A percentile compares a stretch with the other conserved stretches of the same genome.
These are phyloP conservation scores for Sebastes schlegelii DNA, from an alignment of 2,113 vertebrate species.

Conservation along the genomic window DNA sequence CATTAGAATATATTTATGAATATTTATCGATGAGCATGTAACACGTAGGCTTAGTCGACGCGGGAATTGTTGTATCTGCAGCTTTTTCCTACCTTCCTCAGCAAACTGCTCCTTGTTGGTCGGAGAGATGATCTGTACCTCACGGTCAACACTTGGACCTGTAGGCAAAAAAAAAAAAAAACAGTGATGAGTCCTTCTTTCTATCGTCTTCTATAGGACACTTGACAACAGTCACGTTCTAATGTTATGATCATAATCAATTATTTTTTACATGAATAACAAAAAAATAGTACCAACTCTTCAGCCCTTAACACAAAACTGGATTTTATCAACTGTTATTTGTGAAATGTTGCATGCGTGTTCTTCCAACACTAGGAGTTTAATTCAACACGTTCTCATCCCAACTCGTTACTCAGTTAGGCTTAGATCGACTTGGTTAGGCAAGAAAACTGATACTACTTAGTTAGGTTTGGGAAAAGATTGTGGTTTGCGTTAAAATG, in stretches of 20 bases:
- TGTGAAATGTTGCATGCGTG: background rate
- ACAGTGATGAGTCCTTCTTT: background rate
- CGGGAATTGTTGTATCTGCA: background rate
- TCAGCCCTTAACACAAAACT: too few relatives aligned
- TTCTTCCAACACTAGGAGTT: background rate
- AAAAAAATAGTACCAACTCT: too few relatives aligned
- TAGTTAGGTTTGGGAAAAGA: too few relatives aligned
- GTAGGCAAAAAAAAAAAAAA: background rate
- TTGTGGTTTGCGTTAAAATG: too few relatives aligned
- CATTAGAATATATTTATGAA: background rate
- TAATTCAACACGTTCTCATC: too few relatives aligned
- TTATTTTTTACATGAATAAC: too few relatives aligned
- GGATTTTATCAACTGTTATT: background rate
- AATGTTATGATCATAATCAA: too few relatives aligned
- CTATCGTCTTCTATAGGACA: too few relatives aligned
- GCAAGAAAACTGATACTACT: too few relatives aligned
- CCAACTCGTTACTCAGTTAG: too few relatives aligned
- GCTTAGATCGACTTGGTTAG: too few relatives aligned
- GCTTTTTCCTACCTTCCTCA: slow-evolving; percentile 46
- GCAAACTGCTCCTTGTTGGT: slow-evolving; percentile 13
- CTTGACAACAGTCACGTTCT: too few relatives aligned
- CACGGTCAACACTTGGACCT: accelerated
- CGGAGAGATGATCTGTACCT: slow-evolving; percentile 35
- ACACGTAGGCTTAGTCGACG: background rate
- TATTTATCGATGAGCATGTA: background rate